Conservation (phyloP, 2,888 invertebrate genomes). For the Tinea semifulvella region DNA sequence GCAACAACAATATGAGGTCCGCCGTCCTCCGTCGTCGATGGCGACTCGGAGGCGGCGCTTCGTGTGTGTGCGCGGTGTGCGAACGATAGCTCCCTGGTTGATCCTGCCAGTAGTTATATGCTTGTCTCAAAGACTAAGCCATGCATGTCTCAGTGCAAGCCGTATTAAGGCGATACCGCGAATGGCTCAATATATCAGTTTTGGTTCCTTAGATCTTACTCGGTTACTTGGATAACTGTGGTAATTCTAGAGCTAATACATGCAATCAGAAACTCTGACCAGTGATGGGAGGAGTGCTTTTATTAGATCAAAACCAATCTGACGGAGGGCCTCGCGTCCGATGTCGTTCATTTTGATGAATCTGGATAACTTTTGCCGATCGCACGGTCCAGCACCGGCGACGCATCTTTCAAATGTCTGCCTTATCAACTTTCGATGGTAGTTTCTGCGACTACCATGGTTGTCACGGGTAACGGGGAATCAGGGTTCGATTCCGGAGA, state of each 20-base stretch:
- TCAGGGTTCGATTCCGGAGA: constrained; percentile 79
- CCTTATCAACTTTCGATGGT: constrained; percentile 75
- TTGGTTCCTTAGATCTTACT: constrained; percentile 61
- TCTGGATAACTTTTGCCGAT: constrained; percentile 45
- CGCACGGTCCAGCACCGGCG: constrained; percentile 57
- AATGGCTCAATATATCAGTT: constrained; percentile 71
- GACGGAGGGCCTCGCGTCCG: constrained; percentile 38
- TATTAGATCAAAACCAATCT: constrained; percentile 66
- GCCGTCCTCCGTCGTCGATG: too few relatives aligned
- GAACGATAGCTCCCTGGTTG: constrained; percentile 54
- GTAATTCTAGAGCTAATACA: constrained; percentile 75
- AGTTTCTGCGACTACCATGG: constrained; percentile 73
- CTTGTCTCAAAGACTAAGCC: constrained; percentile 75
- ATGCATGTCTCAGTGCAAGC: constrained; percentile 73
- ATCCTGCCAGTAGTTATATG: constrained; percentile 72
- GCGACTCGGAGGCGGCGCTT: too few relatives aligned
- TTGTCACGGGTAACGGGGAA: constrained; percentile 77
- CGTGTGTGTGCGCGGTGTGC: too few relatives aligned
- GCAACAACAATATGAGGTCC: too few relatives aligned
- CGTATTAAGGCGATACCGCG: constrained; percentile 64
- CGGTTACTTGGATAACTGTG: constrained; percentile 67
- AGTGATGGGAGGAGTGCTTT: constrained; percentile 25
- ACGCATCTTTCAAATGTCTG: constrained; percentile 72
- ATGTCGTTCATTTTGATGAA: constrained; percentile 50
- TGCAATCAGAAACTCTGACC: constrained; percentile 42